A percentile compares a stretch with the other conserved stretches of the same genome.
phyloP scores from a whole-genome alignment of 2,113 vertebrate species.

The Lethenteron camtschaticum region DNA sequence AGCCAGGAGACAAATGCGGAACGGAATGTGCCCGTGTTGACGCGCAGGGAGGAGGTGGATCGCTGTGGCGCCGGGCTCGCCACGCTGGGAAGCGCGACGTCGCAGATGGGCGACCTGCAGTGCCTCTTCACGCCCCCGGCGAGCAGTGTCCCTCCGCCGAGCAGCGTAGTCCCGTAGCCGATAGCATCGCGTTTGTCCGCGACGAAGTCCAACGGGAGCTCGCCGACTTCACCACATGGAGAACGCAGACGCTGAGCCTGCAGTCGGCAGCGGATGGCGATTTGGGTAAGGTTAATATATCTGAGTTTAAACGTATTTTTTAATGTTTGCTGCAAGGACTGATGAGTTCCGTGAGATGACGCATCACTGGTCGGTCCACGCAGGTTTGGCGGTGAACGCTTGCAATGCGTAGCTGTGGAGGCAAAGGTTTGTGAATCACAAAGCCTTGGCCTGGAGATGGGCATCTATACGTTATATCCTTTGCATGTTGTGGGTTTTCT shows the following conservation, averaged over 20 bases:
- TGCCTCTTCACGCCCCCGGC: conserved; percentile 31
- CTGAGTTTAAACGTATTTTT: neutral
- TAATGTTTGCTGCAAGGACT: conserved; percentile 15
- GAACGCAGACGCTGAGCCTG: conserved; percentile 29
- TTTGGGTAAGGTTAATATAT: neutral
- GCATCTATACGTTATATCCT: no score
- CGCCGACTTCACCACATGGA: conserved; percentile 53
- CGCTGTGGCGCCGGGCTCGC: conserved; percentile 35
- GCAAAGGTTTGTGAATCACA: no score
- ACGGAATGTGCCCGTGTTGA: no score
- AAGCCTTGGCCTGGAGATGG: no score
- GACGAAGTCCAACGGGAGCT: conserved; percentile 29
- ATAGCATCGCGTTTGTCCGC: conserved; percentile 40
- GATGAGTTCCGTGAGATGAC: conserved; percentile 17
- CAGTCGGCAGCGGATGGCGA: conserved; percentile 19
- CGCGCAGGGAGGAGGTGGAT: conserved; percentile 43
- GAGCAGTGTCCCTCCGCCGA: conserved; percentile 14
- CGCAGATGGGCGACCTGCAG: conserved; percentile 35
- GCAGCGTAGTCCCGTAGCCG: conserved; percentile 26
- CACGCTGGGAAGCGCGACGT: conserved; percentile 29
- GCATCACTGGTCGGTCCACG: no score
- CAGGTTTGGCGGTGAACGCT: no score
- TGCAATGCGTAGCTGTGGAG: no score
- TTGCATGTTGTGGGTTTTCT: no score
- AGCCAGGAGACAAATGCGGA: no score